These are phyloP conservation scores for Formica aserva DNA, from an alignment of 2,888 invertebrate species.

Conservation along the genomic window DNA sequence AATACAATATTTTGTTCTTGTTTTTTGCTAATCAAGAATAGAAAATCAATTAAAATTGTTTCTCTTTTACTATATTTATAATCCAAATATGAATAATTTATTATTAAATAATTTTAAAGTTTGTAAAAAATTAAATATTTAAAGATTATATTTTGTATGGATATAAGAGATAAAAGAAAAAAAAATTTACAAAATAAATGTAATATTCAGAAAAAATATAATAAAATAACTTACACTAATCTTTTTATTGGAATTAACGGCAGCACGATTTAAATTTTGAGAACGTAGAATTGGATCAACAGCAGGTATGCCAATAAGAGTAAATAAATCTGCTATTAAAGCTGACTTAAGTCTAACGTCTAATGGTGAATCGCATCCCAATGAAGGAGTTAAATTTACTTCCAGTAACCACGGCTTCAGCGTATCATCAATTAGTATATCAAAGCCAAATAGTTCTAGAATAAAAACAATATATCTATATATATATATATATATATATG, in stretches of 20 bases:
- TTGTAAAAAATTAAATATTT: conserved; percentile 16
- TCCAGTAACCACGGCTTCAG: conserved; percentile 98
- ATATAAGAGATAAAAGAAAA: not conserved
- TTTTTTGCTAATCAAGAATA: not conserved
- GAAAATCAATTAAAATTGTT: not conserved
- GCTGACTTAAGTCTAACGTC: conserved; percentile 97
- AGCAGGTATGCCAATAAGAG: conserved; percentile 95
- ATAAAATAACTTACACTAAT: conserved; percentile 76
- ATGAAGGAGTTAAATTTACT: conserved; percentile 96
- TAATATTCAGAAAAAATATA: conserved; percentile 8
- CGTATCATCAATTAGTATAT: conserved; percentile 96
- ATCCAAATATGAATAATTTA: not conserved
- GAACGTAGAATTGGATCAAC: conserved; percentile 89
- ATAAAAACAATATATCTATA: conserved; percentile 65
- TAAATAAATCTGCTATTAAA: conserved; percentile 95
- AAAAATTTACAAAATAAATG: not conserved
- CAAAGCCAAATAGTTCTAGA: conserved; percentile 96
- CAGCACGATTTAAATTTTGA: conserved; percentile 77
- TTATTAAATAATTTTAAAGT: not conserved
- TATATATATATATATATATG: not conserved
- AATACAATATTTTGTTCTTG: conserved; percentile 10
- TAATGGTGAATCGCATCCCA: conserved; percentile 96
- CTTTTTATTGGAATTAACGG: conserved; percentile 78
- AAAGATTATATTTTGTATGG: not conserved
- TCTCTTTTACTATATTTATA: not conserved